Percentiles rank a stretch among this genome's conserved stretches.
These are phyloP conservation scores for Adelges cooleyi DNA, from an alignment of 1,140 invertebrate species.

Conservation along the genomic window DNA sequence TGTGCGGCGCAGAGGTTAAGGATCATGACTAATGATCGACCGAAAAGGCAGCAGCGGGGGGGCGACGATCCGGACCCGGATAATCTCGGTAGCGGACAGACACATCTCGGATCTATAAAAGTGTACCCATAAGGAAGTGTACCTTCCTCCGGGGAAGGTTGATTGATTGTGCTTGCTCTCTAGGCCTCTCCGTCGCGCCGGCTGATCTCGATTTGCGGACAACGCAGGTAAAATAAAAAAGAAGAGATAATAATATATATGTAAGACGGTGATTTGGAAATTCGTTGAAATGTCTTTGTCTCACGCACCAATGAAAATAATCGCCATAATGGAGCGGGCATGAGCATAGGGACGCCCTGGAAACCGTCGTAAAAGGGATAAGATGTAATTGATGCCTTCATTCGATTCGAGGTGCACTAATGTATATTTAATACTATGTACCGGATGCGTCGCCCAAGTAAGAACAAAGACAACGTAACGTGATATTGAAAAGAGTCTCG, in stretches of 20 bases:
- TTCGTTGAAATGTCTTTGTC: too few relatives aligned
- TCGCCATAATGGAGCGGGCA: too few relatives aligned
- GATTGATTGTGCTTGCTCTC: conserved; percentile 13
- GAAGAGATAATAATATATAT: background rate
- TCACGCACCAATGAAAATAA: too few relatives aligned
- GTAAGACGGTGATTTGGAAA: too few relatives aligned
- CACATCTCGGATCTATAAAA: background rate
- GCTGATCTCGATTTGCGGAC: conserved; percentile 7
- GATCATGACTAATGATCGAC: conserved; percentile 21
- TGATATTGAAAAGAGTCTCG: too few relatives aligned
- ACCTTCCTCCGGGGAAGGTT: background rate
- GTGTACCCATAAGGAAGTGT: background rate
- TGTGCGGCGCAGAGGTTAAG: background rate
- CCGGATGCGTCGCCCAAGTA: too few relatives aligned
- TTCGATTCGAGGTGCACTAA: too few relatives aligned
- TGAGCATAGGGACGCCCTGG: too few relatives aligned
- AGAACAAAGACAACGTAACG: too few relatives aligned
- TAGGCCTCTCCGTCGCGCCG: background rate
- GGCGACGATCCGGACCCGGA: background rate
- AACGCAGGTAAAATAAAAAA: background rate
- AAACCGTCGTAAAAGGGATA: too few relatives aligned
- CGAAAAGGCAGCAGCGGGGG: background rate
- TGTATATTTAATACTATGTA: too few relatives aligned
- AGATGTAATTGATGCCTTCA: too few relatives aligned
- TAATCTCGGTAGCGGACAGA: conserved; percentile 23